Evolutionary conservation across 2,797 vertebrate species (phyloP).

Genomic region (Strix occidentalis): DNA sequence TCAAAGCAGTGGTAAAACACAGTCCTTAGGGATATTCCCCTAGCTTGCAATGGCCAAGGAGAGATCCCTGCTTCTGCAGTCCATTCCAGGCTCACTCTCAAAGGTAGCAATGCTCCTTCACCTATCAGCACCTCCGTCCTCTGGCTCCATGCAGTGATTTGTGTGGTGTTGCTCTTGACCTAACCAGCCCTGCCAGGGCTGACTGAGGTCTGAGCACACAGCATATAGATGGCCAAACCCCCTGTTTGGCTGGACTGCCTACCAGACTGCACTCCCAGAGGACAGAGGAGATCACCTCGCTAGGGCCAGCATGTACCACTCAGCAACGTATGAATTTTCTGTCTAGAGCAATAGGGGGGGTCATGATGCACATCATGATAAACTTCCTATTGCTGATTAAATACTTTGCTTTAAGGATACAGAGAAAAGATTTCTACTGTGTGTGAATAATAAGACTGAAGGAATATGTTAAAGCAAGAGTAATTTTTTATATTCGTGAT

Average conservation of each 20-base stretch:
- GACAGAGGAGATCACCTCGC: neutral
- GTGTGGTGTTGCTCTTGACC: neutral
- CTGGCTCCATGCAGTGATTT: neutral
- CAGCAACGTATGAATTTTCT: neutral
- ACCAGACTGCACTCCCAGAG: neutral
- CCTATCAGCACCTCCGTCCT: fast-evolving
- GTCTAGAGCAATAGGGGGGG: neutral
- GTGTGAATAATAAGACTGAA: neutral
- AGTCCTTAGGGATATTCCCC: neutral
- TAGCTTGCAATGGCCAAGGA: neutral
- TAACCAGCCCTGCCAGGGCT: neutral
- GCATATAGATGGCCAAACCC: fast-evolving
- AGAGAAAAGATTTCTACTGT: neutral
- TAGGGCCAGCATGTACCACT: neutral
- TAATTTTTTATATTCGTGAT: neutral
- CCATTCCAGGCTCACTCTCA: neutral
- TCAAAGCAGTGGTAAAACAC: neutral
- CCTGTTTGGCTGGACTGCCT: neutral
- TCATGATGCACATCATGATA: neutral
- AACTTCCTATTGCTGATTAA: neutral
- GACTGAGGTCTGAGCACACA: neutral
- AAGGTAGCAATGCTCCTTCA: neutral
- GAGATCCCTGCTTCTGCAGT: neutral
- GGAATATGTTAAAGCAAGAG: neutral
- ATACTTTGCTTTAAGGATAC: neutral